These are phyloP conservation scores for Dicycla oo DNA, from an alignment of 2,888 invertebrate genomes.

Conservation along the genomic window DNA sequence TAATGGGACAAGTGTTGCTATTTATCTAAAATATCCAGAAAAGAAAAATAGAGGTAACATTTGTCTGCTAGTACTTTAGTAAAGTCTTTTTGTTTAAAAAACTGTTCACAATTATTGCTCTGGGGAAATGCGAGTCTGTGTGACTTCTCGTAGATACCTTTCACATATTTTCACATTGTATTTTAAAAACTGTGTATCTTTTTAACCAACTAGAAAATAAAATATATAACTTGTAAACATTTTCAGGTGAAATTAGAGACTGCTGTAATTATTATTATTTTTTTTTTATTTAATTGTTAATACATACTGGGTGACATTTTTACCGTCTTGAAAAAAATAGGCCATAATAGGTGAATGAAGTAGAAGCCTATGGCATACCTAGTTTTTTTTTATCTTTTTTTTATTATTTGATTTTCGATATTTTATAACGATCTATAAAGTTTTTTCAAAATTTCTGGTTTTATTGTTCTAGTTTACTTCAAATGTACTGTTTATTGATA, in stretches of 20 bases:
- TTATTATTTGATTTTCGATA: too few relatives aligned
- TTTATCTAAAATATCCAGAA: conserved; percentile 24
- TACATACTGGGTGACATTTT: too few relatives aligned
- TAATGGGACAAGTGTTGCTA: conserved; percentile 5
- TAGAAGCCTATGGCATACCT: too few relatives aligned
- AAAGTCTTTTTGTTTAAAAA: conserved; percentile 24
- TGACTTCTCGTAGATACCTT: neutral
- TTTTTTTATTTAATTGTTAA: too few relatives aligned
- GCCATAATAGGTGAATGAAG: too few relatives aligned
- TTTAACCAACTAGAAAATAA: neutral
- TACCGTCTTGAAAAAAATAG: too few relatives aligned
- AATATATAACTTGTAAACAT: neutral
- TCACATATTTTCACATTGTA: neutral
- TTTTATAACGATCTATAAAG: too few relatives aligned
- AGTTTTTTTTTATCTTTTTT: too few relatives aligned
- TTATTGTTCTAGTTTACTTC: too few relatives aligned
- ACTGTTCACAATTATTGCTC: conserved; percentile 21
- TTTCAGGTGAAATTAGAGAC: neutral
- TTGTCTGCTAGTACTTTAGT: conserved; percentile 33
- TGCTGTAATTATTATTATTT: too few relatives aligned
- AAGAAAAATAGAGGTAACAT: conserved; percentile 15
- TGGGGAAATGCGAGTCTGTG: conserved; percentile 3
- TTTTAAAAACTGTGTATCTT: neutral
- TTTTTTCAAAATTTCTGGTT: too few relatives aligned
- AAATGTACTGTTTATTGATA: too few relatives aligned